These are phyloP conservation scores for cat (Felis catus) DNA, from an alignment of 2,113 vertebrate species.

Conservation along the genomic window F.catus_Fca126_mat1.0 CM031419.1:7754501-7755000, in stretches of 20 bases:
- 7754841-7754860: not conserved
- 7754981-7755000: not conserved
- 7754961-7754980: not conserved
- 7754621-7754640: not conserved
- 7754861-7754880: not conserved
- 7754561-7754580: not conserved
- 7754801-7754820: fast-evolving
- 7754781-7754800: not conserved
- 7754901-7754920: not conserved
- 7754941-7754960: slow-evolving; percentile 20
- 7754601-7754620: not conserved
- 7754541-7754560: not conserved
- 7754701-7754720: not conserved
- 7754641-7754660: not conserved
- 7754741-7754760: not conserved
- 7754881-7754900: slow-evolving; percentile 14
- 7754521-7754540: not conserved
- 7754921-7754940: not conserved
- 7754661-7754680: fast-evolving
- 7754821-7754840: not conserved
- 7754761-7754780: not conserved
- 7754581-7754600: not conserved
- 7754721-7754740: not conserved
- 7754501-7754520: not conserved
- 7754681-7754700: not conserved